Conservation (phyloP, 2,113 vertebrate species). For the Peromyscus polionotus region DNA sequence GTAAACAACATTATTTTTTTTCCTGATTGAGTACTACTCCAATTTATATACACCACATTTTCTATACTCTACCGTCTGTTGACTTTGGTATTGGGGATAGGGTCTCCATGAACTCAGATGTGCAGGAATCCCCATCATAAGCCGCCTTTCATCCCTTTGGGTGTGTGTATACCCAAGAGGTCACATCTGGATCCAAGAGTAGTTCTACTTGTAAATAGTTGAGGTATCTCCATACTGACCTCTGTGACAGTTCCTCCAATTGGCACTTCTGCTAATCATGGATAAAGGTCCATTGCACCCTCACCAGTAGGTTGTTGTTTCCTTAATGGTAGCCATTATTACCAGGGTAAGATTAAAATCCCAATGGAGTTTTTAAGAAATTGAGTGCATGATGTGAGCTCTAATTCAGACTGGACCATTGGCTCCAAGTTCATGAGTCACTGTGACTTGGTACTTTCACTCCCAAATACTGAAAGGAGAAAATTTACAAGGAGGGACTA, state of each 20-base stretch:
- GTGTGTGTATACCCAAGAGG: not conserved
- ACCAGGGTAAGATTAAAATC: not conserved
- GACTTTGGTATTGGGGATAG: not conserved
- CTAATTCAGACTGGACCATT: too few relatives aligned
- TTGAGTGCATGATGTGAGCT: not conserved
- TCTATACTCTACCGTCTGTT: not conserved
- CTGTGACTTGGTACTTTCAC: not conserved
- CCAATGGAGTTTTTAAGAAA: not conserved
- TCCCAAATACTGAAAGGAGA: not conserved
- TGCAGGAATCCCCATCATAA: not conserved
- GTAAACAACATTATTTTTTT: not conserved
- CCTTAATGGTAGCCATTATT: not conserved
- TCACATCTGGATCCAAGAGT: not conserved
- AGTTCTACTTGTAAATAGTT: not conserved
- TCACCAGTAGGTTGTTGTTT: not conserved
- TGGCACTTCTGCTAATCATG: not conserved
- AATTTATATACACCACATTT: not conserved
- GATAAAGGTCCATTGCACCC: not conserved
- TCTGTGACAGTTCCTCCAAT: not conserved
- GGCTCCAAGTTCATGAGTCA: not conserved
- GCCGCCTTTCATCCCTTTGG: not conserved
- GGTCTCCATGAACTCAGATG: too few relatives aligned
- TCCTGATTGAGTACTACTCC: not conserved
- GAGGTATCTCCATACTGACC: not conserved
- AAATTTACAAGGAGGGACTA: not conserved